Conservation (phyloP, 2,113 vertebrate species). For the Chiloscyllium plagiosum region DNA sequence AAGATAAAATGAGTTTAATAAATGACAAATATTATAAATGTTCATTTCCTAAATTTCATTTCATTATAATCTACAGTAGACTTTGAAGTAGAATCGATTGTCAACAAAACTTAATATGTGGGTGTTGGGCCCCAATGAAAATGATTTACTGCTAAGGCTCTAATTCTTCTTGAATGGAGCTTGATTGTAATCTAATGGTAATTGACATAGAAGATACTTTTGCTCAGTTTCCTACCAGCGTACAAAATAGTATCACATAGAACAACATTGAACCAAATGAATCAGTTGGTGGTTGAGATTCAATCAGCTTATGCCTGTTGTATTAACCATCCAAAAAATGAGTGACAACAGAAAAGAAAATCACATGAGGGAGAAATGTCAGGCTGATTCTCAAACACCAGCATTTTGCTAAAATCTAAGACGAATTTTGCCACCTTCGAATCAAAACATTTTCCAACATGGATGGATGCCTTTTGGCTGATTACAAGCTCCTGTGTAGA, state of each 20-base stretch:
- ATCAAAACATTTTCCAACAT: neutral
- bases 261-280: neutral
- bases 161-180: neutral
- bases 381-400: neutral
- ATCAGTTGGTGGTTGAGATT: neutral
- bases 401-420: neutral
- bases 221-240: neutral
- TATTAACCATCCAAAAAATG: neutral
- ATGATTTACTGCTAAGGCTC: neutral
- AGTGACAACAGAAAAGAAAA: neutral
- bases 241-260: neutral
- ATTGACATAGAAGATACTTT: neutral
- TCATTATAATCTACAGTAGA: neutral
- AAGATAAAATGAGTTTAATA: neutral
- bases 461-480: neutral
- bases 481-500: neutral
- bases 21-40: neutral
- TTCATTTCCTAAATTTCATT: neutral
- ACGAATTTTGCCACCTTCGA: neutral
- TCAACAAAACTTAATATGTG: neutral
- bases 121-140: neutral
- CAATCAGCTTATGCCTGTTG: too few relatives aligned
- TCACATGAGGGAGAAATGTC: neutral
- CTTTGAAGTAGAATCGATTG: neutral
- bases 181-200: neutral